Evolutionary conservation across 1,140 invertebrate species (phyloP), one percentile per base, ranked within the genome.

Genomic region (Achatina immaculata): DNA sequence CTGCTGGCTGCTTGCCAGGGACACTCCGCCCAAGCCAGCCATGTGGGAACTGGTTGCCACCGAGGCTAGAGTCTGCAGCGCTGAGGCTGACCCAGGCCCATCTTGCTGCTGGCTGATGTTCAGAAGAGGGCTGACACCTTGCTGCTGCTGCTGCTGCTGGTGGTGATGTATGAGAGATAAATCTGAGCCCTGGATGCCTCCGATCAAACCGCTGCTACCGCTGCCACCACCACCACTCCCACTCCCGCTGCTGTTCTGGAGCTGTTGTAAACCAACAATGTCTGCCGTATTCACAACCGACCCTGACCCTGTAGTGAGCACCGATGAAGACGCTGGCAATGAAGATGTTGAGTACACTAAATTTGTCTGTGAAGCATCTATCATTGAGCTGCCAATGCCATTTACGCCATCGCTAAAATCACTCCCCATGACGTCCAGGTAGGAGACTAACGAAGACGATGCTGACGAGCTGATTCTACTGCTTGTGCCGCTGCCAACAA

Each of bases 31-130:
- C 74, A 76, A 43, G 24, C 74, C 76, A 68, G 58, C 66, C 38
- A 80, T 48, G 34, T 80, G 78, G n/a, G 65, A 51, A 43, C 78
- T 80, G 34, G 78, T 72, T 4, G 78, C 78, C 21, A 80, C 78
- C 40, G 78, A 80, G 28, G 78, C 78, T 40, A 80, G 45, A 24
- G 78, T 80, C 40, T 80, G 78, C 24, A 80, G 31, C 34, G 78
- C 78, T n/a, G 78, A 80, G 21, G 66, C 48, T 31, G 78, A 43
- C 43, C 76, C 43, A 3, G 65, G 11, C 0, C 42, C 62, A 24
- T 48, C 76, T 51, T 74, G 42, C 72, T 74, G 72, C 48, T 80
- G 78, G 28, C 31, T 65, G 62, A 68, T 11, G 36, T 55, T 76
- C 51, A 76, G 48, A 14, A 66, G 28, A 36, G 65, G 2, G 1